Base-by-base conservation (phyloP, 2,797 vertebrate genomes). In the Gymnodraco acuticeps region DNA sequence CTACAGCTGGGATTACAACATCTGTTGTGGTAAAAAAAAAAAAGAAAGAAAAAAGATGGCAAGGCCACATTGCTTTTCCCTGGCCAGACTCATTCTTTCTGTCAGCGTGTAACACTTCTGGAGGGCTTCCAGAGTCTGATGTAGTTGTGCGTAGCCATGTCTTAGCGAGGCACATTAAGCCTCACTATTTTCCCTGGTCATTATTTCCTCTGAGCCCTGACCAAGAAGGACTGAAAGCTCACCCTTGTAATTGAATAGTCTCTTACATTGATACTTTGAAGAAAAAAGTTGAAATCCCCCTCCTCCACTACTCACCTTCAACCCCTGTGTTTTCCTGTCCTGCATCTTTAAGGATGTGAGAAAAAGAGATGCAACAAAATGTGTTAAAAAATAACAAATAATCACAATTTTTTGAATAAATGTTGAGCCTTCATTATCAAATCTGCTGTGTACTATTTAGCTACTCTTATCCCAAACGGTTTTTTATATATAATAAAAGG, bases 1-100 rank as follows among this genome's bases (percentile, higher is more conserved):
- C 64, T 42, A 62, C 88, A 78, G 86, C 70, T 10, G 31, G 87
- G 86, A 91, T 92, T 88, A 88, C 75, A 89, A 76, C 89, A 92
- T 87, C 91, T 92, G 91, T 81, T 83, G 83, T 80, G 83, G 77
- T 77, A 55, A 55, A 47, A 77, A 77, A 73, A 70, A 78, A 75
- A 80, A 79, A 59, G 0, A 27, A 72, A 77, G 63, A 63, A 78
- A 61, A 19, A 81, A 82, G 33, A 81, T 62, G 61, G 51, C 48
- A 67, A 47, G 64, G 82, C 79, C 77, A 82, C 67, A 73, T 75
- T 19, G 54, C 75, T 76, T 88, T 86, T 81, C 75, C 84, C 72
- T 62, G 47, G 68, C 76, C 80, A 31, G 65, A 73, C 70, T 86
- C 72, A 64, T 88, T 88, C 86, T 88, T 72, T 77, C 78, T 74